Evolutionary conservation across 2,888 invertebrate species (phyloP), one percentile per base, ranked within the genome.

Genomic region (Limnephilus auricula): DNA sequence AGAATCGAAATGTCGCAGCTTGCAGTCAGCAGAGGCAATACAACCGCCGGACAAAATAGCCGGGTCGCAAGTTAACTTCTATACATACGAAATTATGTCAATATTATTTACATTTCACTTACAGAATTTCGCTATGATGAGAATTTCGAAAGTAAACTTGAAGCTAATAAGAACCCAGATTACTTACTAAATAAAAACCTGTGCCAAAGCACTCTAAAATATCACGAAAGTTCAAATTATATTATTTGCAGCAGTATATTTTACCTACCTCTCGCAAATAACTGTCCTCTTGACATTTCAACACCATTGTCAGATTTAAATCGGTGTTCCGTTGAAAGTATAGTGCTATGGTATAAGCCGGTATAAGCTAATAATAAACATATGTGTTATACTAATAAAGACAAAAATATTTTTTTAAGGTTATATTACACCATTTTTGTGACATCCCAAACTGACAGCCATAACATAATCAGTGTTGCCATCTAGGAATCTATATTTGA

Each of bases 201-300:
- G 4, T 6, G 4, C 31, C n/a, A 25, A 79, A 79, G 13, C 2
- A 31, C 2, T 31, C 18, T 5, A 34, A 37, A 82, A 34, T 34
- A 82, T 12, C 12, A 10, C 12, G 40, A 40, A 40, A 40, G 12
- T 40, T 40, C 40, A 40, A 40, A 40, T 40, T 12, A 40, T 34
- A 82, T 1, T 25, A 25, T 9, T 18, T 34, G 82, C 5, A 82
- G 34, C 32, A 82, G 31, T 25, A 34, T 32, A 50, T 32, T n/a
- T n/a, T 90, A 93, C 94, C 94, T 95, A 97, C 97, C 95, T 97
- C 96, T 94, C 95, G 97, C 30, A 97, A 94, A 94, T 97, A 97
- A 94, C 97, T 97, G 94, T 97, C 96, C 93, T 97, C 96, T 94
- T 97, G 97, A 94, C 97, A 98, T 94, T 97, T 97, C 93, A 97